Evolutionary conservation across 1,140 invertebrate genomes (phyloP).

Genomic region (Papilio xuthus): DNA sequence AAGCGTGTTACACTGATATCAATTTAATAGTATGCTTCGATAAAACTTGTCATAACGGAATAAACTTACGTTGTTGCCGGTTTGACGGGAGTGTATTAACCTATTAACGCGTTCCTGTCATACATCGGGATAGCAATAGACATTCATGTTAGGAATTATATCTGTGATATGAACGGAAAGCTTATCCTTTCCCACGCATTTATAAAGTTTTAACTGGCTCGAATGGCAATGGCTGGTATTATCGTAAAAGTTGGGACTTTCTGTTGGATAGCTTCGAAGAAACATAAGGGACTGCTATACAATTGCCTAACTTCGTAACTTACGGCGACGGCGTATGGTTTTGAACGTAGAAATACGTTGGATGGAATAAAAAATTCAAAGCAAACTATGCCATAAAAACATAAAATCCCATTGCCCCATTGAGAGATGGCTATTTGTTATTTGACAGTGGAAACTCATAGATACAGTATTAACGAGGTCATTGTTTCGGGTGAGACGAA

Average conservation of each 20-base stretch:
- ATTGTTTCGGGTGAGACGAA: constrained; percentile 18
- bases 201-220: constrained; percentile 79
- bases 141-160: constrained; percentile 53
- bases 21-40: constrained; percentile 28
- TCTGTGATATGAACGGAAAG: constrained; percentile 64
- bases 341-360: constrained; percentile 56
- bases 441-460: neutral
- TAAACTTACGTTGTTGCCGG: constrained; percentile 32
- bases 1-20: constrained; percentile 36
- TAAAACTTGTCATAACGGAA: constrained; percentile 36
- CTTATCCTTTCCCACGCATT: constrained; percentile 78
- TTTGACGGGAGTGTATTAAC: constrained; percentile 18
- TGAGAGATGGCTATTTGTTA: neutral
- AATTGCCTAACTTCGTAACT: constrained; percentile 79
- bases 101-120: constrained; percentile 31
- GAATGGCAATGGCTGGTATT: constrained; percentile 80
- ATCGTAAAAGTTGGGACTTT: constrained; percentile 81
- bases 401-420: neutral
- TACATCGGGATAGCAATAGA: constrained; percentile 36
- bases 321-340: constrained; percentile 63
- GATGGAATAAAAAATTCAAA: constrained; percentile 63
- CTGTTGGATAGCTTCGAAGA: constrained; percentile 72
- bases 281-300: constrained; percentile 80
- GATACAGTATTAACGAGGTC: constrained; percentile 31
- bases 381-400: neutral